These are phyloP conservation scores for Megaceryle maxima DNA, from an alignment of 2,113 vertebrate species.

Conservation along the genomic window DNA sequence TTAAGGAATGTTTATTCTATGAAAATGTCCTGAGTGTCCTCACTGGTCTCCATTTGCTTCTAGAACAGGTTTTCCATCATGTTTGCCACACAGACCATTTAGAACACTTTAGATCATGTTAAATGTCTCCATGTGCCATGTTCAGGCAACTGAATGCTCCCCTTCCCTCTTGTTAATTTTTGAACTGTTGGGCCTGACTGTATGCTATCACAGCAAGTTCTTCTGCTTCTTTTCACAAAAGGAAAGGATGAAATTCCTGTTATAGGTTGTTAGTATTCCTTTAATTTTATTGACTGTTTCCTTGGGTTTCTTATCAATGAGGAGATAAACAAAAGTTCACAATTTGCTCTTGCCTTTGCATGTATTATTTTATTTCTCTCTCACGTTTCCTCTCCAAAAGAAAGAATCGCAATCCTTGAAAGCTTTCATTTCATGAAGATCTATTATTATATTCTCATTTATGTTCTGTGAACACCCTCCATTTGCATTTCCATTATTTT, in stretches of 20 bases:
- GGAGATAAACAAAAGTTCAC: neutral
- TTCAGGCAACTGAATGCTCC: neutral
- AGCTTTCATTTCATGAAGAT: neutral
- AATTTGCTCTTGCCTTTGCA: neutral
- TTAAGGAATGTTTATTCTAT: neutral
- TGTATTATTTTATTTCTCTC: neutral
- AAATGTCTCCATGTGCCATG: neutral
- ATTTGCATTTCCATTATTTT: neutral
- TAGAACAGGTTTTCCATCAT: neutral
- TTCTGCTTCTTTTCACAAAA: slow-evolving; percentile 2
- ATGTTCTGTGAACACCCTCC: neutral
- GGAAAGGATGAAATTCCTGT: neutral
- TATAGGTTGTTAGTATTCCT: neutral
- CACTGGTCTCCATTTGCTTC: neutral
- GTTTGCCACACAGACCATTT: neutral
- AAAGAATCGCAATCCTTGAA: neutral
- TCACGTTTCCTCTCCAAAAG: neutral
- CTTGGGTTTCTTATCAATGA: neutral
- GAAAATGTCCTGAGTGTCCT: neutral
- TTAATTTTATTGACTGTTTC: neutral
- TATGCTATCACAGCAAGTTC: neutral
- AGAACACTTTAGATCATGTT: neutral
- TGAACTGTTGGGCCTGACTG: neutral
- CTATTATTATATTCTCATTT: neutral
- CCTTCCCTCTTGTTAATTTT: neutral